A percentile compares a stretch with the other conserved stretches of the same genome.
Conservation (phyloP, 2,797 vertebrate species). For the Thalassophryne amazonica region DNA sequence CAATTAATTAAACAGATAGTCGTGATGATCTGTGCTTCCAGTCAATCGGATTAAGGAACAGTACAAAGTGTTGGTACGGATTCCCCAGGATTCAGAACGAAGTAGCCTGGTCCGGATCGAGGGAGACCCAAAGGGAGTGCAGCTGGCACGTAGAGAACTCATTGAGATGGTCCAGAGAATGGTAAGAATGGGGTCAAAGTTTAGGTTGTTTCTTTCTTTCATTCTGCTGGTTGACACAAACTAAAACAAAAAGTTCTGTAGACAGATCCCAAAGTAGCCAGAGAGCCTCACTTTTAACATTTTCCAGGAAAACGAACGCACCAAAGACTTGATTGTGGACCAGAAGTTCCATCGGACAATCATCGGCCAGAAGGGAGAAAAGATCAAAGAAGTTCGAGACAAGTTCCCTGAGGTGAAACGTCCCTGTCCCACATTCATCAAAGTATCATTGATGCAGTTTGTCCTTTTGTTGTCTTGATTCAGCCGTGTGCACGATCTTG, state of each 20-base stretch:
- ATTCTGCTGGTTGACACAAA: background rate
- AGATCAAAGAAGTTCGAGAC: slow-evolving; percentile 83
- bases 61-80: slow-evolving; percentile 83
- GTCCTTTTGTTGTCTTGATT: background rate
- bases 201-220: background rate
- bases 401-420: slow-evolving; percentile 82
- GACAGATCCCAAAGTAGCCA: background rate
- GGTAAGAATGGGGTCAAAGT: slow-evolving; percentile 60
- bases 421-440: background rate
- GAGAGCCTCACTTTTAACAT: no score
- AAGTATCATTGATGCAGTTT: no score
- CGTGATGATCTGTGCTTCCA: no score
- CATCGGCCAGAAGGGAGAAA: slow-evolving; percentile 83
- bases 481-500: background rate
- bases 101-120: slow-evolving; percentile 83
- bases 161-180: slow-evolving; percentile 83
- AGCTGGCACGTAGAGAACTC: slow-evolving; percentile 80
- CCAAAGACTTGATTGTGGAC: slow-evolving; percentile 82
- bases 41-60: slow-evolving; percentile 85
- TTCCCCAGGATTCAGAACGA: slow-evolving; percentile 80
- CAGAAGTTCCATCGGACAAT: slow-evolving; percentile 83
- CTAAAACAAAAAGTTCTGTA: background rate
- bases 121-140: slow-evolving; percentile 82
- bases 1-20: no score
- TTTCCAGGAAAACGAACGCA: slow-evolving; percentile 80